phyloP scores from a whole-genome alignment of 2,113 vertebrate species.

The Phrynocephalus versicolor region DNA sequence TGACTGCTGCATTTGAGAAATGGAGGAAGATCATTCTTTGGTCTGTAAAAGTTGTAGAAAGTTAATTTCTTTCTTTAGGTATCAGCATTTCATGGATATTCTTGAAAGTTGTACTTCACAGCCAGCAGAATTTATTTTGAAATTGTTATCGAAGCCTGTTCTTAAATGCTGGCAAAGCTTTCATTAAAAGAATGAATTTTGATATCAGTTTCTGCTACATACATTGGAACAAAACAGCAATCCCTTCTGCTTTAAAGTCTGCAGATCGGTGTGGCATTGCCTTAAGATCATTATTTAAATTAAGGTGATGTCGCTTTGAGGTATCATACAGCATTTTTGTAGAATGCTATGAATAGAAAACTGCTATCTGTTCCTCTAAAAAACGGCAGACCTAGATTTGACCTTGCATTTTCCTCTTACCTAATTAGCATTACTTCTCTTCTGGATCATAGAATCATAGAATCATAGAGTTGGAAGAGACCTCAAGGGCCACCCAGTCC shows the following conservation, averaged over 20 bases:
- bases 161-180: neutral
- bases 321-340: neutral
- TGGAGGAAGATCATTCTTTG: neutral
- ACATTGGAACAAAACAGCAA: neutral
- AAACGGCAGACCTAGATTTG: conserved; percentile 4
- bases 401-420: conserved; percentile 6
- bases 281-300: neutral
- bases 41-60: neutral
- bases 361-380: neutral
- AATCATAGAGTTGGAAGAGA: too few relatives aligned
- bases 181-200: neutral
- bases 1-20: neutral
- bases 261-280: neutral
- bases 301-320: neutral
- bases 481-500: too few relatives aligned
- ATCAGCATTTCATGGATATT: neutral
- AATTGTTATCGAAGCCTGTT: neutral
- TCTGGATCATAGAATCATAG: too few relatives aligned
- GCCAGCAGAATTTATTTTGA: neutral
- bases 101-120: neutral
- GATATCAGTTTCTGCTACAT: neutral
- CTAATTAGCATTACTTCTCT: conserved; percentile 2
- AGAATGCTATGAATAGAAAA: conserved; percentile 16
- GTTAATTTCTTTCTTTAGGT: neutral
- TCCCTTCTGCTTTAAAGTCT: neutral